phyloP scores from a whole-genome alignment of 2,888 invertebrate species.

The Melanotus villosus region DNA sequence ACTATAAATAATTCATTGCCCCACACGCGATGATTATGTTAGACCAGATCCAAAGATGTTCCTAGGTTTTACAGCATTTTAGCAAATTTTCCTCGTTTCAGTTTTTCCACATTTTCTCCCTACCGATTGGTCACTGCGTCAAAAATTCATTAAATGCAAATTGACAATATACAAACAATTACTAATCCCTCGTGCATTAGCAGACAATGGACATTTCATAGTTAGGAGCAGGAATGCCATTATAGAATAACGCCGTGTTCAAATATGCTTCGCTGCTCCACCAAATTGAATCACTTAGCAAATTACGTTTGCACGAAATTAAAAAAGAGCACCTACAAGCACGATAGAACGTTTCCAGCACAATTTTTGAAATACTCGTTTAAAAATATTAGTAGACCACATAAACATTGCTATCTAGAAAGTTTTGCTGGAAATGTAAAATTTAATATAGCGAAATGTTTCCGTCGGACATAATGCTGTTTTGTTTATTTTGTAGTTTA shows the following conservation, averaged over 20 bases:
- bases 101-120: no score
- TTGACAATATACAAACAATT: conserved; percentile 69
- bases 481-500: no score
- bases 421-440: no score
- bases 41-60: conserved; percentile 3
- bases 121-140: conserved; percentile 16
- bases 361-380: no score
- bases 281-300: conserved; percentile 64
- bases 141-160: conserved; percentile 66
- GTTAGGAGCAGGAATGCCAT: conserved; percentile 67
- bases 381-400: no score
- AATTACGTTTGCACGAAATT: conserved; percentile 26
- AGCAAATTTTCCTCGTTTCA: neutral
- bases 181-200: conserved; percentile 65
- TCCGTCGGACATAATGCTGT: no score
- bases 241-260: conserved; percentile 62
- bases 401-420: no score
- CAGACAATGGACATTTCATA: conserved; percentile 67
- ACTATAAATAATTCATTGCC: conserved; percentile 35
- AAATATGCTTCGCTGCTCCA: conserved; percentile 63
- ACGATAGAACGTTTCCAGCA: no score
- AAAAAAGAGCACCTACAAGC: no score
- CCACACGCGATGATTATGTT: conserved; percentile 15
- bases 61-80: conserved; percentile 10
- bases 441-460: no score